A percentile compares a stretch with the other conserved stretches of the same genome.
Conservation (phyloP, 2,113 vertebrate species). For the Tachysurus vachellii region DNA sequence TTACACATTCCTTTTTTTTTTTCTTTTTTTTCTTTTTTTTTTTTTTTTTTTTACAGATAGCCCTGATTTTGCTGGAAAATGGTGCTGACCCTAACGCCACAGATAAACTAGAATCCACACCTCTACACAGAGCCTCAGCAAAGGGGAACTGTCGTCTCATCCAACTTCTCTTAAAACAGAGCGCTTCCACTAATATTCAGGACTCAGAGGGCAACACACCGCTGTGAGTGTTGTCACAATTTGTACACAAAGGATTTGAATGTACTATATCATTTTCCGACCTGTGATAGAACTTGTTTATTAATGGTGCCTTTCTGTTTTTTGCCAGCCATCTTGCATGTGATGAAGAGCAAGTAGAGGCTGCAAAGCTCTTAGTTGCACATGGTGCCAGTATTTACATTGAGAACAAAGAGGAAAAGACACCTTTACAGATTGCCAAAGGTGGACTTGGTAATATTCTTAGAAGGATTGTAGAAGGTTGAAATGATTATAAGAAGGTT, state of each 20-base stretch:
- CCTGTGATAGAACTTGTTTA: not conserved
- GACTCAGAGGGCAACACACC: constrained; percentile 95
- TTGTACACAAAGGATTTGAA: not conserved
- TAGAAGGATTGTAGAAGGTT: constrained; percentile 85
- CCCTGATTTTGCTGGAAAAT: constrained; percentile 85
- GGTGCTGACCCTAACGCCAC: constrained; percentile 87
- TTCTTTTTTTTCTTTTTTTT: not conserved
- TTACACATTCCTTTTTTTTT: not conserved
- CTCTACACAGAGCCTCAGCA: constrained; percentile 89
- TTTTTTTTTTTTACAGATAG: constrained; percentile 75
- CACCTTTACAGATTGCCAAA: constrained; percentile 87
- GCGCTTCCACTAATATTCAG: constrained; percentile 90
- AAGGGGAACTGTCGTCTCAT: constrained; percentile 92
- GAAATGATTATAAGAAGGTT: constrained; percentile 45
- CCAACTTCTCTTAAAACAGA: constrained; percentile 89
- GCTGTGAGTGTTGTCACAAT: constrained; percentile 79
- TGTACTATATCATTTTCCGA: not conserved
- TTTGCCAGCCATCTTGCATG: constrained; percentile 90
- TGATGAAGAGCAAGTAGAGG: constrained; percentile 92
- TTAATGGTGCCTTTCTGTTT: constrained; percentile 15
- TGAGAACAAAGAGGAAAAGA: constrained; percentile 96
- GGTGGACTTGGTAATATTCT: constrained; percentile 82
- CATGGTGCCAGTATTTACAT: constrained; percentile 94
- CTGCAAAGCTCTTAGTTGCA: constrained; percentile 90
- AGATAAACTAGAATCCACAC: constrained; percentile 88